phyloP scores from a whole-genome alignment of 2,113 vertebrate genomes.

The Protobothrops mucrosquamatus region DNA sequence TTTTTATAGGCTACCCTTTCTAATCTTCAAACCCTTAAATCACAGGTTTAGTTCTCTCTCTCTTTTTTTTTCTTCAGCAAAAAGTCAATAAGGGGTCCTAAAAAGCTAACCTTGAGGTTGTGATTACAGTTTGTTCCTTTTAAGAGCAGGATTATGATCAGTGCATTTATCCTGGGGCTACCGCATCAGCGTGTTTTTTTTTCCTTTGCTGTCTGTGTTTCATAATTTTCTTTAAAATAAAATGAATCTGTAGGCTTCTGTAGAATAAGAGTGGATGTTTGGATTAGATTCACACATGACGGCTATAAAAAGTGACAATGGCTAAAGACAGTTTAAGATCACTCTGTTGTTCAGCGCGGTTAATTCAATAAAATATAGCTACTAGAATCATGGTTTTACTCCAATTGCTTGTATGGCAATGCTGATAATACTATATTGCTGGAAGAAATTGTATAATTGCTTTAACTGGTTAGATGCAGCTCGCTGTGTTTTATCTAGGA shows the following conservation, averaged over 20 bases:
- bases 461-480: not conserved
- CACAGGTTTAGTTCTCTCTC: not conserved
- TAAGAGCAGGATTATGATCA: not conserved
- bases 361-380: not conserved
- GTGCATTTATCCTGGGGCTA: not conserved
- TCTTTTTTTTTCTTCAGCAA: not conserved
- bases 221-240: not conserved
- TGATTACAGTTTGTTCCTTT: not conserved
- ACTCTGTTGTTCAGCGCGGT: not conserved
- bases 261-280: not conserved
- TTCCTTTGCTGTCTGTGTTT: not conserved
- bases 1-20: not conserved
- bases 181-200: not conserved
- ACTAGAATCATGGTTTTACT: not conserved
- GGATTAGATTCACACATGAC: not conserved
- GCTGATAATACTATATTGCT: not conserved
- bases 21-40: not conserved
- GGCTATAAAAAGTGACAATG: not conserved
- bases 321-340: not conserved
- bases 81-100: not conserved
- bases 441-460: not conserved
- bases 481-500: not conserved
- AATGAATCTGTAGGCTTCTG: not conserved
- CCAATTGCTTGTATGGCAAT: not conserved
- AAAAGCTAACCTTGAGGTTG: not conserved